A percentile compares a stretch with the other conserved stretches of the same genome.
These are phyloP conservation scores for Atherinomorus stipes DNA, from an alignment of 2,113 vertebrate genomes.

Conservation along the genomic window DNA sequence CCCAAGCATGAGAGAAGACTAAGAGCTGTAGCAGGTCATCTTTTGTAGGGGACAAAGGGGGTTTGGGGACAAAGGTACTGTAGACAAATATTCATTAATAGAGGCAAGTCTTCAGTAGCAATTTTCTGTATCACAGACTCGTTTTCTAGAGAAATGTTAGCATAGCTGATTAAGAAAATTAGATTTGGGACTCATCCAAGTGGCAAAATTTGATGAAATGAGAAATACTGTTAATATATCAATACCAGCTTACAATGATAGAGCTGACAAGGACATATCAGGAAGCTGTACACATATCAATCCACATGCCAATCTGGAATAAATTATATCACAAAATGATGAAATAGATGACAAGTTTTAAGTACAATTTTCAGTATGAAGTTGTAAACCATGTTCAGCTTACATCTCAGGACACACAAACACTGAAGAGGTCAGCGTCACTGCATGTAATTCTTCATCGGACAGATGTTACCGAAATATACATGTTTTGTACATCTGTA, in stretches of 20 bases:
- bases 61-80: conserved; percentile 47
- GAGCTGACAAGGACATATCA: conserved; percentile 55
- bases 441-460: conserved; percentile 45
- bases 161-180: conserved; percentile 43
- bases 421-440: conserved; percentile 27
- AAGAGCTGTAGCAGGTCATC: conserved; percentile 68
- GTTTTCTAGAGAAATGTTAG: conserved; percentile 28
- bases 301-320: conserved; percentile 65
- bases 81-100: conserved; percentile 41
- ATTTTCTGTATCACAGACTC: conserved; percentile 39
- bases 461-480: conserved; percentile 56
- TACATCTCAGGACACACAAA: conserved; percentile 45
- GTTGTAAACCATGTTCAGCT: conserved; percentile 35
- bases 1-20: conserved; percentile 78
- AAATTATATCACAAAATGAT: conserved; percentile 59
- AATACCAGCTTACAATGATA: conserved; percentile 53
- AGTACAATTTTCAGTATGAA: conserved; percentile 52
- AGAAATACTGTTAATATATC: conserved; percentile 70
- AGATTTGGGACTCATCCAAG: conserved; percentile 27
- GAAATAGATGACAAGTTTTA: conserved; percentile 35
- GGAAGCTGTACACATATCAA: conserved; percentile 66
- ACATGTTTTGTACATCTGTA: conserved; percentile 54
- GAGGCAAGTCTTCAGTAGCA: conserved; percentile 55
- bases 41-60: conserved; percentile 57
- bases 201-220: conserved; percentile 49